phyloP scores from a whole-genome alignment of 92 coral and sea anemone species.

The Pocillopora meandrina region DNA sequence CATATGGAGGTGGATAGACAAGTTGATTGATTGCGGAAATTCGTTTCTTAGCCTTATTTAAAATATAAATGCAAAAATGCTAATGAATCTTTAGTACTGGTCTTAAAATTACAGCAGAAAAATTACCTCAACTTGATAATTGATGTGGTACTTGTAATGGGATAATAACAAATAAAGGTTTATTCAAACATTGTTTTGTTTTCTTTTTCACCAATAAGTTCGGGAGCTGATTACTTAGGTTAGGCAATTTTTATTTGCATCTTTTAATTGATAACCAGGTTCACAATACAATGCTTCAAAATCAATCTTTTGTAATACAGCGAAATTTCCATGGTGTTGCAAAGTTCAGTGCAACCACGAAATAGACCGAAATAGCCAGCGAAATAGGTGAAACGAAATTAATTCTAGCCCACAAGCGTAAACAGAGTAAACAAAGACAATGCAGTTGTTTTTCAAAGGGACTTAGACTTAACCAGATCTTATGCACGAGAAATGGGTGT shows the following conservation, averaged over 20 bases:
- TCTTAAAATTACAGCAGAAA: background rate
- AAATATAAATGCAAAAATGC: background rate
- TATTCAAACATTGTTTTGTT: background rate
- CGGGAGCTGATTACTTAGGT: too few relatives aligned
- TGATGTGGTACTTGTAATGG: background rate
- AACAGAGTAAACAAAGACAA: background rate
- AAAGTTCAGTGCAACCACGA: background rate
- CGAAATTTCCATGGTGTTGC: background rate
- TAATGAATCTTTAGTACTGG: background rate
- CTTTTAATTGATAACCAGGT: too few relatives aligned
- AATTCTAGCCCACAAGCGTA: background rate
- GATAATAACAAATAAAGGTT: background rate
- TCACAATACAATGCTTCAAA: too few relatives aligned
- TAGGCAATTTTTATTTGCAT: too few relatives aligned
- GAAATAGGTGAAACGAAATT: background rate
- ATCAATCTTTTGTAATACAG: too few relatives aligned
- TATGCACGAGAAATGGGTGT: too few relatives aligned
- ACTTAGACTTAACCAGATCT: background rate
- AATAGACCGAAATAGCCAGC: background rate
- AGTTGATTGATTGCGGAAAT: background rate
- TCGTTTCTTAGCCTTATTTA: too few relatives aligned
- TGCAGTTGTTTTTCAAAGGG: background rate
- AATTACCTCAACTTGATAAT: background rate
- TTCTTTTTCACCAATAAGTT: background rate
- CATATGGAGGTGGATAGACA: background rate